A percentile compares a stretch with the other conserved stretches of the same genome.
Conservation (phyloP, 2,888 invertebrate genomes). For the Oxystoma pomonae region DNA sequence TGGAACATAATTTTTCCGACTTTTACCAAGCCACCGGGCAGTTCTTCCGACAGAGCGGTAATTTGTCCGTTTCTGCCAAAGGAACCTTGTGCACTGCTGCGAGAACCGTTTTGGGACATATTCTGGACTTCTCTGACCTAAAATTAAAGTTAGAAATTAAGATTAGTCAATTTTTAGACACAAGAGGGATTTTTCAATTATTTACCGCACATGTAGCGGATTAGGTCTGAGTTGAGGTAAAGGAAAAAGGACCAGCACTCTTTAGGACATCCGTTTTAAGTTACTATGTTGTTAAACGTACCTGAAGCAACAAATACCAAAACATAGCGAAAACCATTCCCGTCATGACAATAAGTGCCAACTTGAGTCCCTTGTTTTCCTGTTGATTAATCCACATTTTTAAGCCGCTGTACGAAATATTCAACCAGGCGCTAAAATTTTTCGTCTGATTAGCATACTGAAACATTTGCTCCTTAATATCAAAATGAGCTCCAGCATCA, state of each 20-base stretch:
- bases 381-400: constrained; percentile 68
- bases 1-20: constrained; percentile 90
- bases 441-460: not conserved
- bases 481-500: too few species aligned
- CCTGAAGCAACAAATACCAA: constrained; percentile 72
- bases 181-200: too few species aligned
- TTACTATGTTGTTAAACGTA: too few species aligned
- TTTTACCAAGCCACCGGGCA: constrained; percentile 62
- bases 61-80: constrained; percentile 42
- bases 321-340: constrained; percentile 68
- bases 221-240: too few species aligned
- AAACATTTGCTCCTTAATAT: not conserved
- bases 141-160: too few species aligned
- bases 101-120: constrained; percentile 54
- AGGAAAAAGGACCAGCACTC: too few species aligned
- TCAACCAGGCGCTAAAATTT: constrained; percentile 8
- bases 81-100: constrained; percentile 45
- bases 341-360: constrained; percentile 62
- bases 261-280: too few species aligned
- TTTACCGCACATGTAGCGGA: too few species aligned
- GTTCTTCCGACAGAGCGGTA: constrained; percentile 57
- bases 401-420: constrained; percentile 26
- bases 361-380: constrained; percentile 70
- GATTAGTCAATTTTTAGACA: too few species aligned
- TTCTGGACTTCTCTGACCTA: constrained; percentile 64